Conservation (phyloP, 2,888 invertebrate species). For the Neuroscelio doddi region DNA sequence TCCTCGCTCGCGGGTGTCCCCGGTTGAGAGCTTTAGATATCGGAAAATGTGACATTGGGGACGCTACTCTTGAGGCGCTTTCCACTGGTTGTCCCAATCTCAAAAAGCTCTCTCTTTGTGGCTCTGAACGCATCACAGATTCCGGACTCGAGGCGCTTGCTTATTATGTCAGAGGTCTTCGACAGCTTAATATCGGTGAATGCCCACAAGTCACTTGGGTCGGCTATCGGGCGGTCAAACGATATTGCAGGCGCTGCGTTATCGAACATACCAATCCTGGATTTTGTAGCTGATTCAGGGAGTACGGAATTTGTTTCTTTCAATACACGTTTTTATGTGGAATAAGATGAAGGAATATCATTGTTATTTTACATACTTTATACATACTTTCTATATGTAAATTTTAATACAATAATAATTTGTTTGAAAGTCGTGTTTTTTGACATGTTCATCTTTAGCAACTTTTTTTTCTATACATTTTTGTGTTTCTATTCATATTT, state of each 20-base stretch:
- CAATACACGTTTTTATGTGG: no score
- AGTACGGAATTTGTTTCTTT: neutral
- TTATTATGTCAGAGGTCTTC: slow-evolving; percentile 90
- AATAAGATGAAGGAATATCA: no score
- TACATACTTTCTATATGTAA: no score
- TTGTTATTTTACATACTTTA: no score
- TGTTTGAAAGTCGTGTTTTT: no score
- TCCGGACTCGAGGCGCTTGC: slow-evolving; percentile 90
- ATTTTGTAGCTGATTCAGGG: slow-evolving; percentile 76
- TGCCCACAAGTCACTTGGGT: slow-evolving; percentile 88
- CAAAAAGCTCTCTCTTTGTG: slow-evolving; percentile 90
- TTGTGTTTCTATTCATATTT: no score
- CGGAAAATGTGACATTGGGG: slow-evolving; percentile 95
- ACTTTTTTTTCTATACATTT: no score
- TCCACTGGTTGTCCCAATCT: slow-evolving; percentile 93
- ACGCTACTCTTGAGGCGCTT: slow-evolving; percentile 88
- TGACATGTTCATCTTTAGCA: no score
- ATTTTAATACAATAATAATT: no score
- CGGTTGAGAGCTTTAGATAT: slow-evolving; percentile 90
- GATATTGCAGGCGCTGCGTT: slow-evolving; percentile 92
- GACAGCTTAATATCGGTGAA: slow-evolving; percentile 94
- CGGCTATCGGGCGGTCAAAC: slow-evolving; percentile 92
- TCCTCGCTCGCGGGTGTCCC: slow-evolving; percentile 88
- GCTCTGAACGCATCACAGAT: slow-evolving; percentile 93
- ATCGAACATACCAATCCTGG: slow-evolving; percentile 97